Evolutionary conservation across 2,888 invertebrate species (phyloP), one percentile per base, ranked within the genome.

Genomic region (Caenorhabditis zanzibari): DNA sequence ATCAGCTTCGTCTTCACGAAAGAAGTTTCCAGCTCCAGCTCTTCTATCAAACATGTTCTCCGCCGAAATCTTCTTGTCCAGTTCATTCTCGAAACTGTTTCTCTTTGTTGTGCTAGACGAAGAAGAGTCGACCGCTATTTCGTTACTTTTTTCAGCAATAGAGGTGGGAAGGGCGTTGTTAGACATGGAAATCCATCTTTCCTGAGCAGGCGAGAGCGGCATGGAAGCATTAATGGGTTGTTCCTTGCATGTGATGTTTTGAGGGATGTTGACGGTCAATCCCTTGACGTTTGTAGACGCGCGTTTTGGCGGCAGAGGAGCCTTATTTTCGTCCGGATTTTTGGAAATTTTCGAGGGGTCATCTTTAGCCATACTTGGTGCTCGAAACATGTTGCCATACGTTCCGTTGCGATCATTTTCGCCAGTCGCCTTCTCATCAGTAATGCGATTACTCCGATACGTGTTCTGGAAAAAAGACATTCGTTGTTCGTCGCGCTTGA

Each of bases 161-260:
- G 32, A 22, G 4, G 47, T n/a, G 28, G 26, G 47, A 0, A 41
- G 22, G 19, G 9, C 19, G 6, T 26, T 14, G n/a, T 44, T 44
- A 9, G 47, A 84, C 80, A 84, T 84, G 1, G 84, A 84, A 24
- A 84, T 71, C 84, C 84, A 84, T 72, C 80, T 52, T 47, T 80
- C 80, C 35, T 84, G 84, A 19, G 84, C 84, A 28, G 84, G 84
- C 7, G 84, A 84, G 5, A 84, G 52, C 3, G 84, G 84, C 49
- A 81, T 52, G 6, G 84, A 59, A 4, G 38, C n/a, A 19, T 44
- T 64, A 1, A 52, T 22, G 5, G 49, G n/a, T 49, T 73, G 66
- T 6, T 56, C 63, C 22, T 69, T 76, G 52, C 49, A 68, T 12
- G 76, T 68, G 16, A 66, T 73, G 35, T 61, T 83, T 19, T 49